Evolutionary conservation across 2,888 invertebrate genomes (phyloP).

Genomic region (Cosmia trapezina): DNA sequence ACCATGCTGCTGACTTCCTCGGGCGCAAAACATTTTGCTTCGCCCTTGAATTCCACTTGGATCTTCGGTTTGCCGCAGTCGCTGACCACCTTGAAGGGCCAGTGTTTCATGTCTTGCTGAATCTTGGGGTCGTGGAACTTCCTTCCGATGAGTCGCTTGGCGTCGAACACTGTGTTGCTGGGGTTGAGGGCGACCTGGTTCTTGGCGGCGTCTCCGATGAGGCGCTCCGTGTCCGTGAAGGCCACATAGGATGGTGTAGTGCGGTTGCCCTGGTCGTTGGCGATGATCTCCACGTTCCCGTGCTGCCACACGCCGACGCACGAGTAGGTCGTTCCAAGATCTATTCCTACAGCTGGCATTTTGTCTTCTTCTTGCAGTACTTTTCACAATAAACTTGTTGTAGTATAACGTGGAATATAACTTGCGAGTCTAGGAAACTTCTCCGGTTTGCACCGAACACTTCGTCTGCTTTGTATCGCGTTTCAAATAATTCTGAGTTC

Average conservation of each 20-base stretch:
- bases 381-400: constrained; percentile 44
- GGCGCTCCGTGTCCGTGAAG: constrained; percentile 92
- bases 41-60: constrained; percentile 92
- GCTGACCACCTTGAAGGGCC: constrained; percentile 94
- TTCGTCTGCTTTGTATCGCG: constrained; percentile 74
- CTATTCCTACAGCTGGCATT: constrained; percentile 90
- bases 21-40: constrained; percentile 91
- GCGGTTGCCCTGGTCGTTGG: constrained; percentile 92
- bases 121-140: constrained; percentile 93
- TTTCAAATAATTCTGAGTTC: constrained; percentile 82
- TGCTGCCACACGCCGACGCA: constrained; percentile 90
- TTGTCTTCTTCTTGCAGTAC: constrained; percentile 64
- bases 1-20: constrained; percentile 95
- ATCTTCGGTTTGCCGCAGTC: constrained; percentile 93
- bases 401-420: constrained; percentile 16
- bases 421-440: constrained; percentile 61
- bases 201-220: constrained; percentile 93
- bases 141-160: constrained; percentile 95
- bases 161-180: constrained; percentile 93
- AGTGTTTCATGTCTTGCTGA: constrained; percentile 95
- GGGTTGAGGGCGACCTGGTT: constrained; percentile 94
- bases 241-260: constrained; percentile 94
- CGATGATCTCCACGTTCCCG: constrained; percentile 94
- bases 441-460: constrained; percentile 76
- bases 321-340: constrained; percentile 90